Evolutionary conservation across 1,140 invertebrate species (phyloP).

Genomic region (Drosophila nebulosa): DNA sequence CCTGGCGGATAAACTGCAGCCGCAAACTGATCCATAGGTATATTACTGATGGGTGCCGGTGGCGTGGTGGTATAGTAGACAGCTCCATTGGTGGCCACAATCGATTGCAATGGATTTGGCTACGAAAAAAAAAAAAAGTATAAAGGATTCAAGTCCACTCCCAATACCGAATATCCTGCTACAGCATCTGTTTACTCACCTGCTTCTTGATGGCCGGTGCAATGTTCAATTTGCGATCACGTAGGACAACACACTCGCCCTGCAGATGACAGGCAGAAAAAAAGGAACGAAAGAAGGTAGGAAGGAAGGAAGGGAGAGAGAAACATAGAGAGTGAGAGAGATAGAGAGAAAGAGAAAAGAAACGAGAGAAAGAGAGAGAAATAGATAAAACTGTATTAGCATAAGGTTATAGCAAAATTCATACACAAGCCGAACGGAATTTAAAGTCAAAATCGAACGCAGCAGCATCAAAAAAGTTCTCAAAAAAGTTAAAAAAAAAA

Average conservation of each 20-base stretch:
- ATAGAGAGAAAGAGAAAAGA: neutral
- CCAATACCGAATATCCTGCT: too few relatives aligned
- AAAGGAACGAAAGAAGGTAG: neutral
- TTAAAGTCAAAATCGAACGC: conserved; percentile 76
- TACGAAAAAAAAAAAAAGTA: neutral
- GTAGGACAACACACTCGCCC: conserved; percentile 88
- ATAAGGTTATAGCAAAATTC: conserved; percentile 49
- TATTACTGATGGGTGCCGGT: conserved; percentile 80
- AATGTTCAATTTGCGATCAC: conserved; percentile 93
- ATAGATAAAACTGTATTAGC: conserved; percentile 44
- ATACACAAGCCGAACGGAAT: conserved; percentile 78
- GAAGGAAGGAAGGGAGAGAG: neutral
- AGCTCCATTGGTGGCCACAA: conserved; percentile 80
- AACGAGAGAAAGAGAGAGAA: conserved; percentile 35
- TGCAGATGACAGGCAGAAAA: conserved; percentile 75
- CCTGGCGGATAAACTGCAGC: conserved; percentile 80
- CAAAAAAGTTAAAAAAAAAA: conserved; percentile 27
- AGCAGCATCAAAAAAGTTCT: conserved; percentile 71
- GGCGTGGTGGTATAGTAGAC: conserved; percentile 81
- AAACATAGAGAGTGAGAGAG: conserved; percentile 33
- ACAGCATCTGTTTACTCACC: conserved; percentile 82
- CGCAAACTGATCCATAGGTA: conserved; percentile 81
- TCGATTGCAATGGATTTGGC: conserved; percentile 73
- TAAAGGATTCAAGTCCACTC: too few relatives aligned
- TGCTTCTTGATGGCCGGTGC: conserved; percentile 95